Base-by-base conservation (phyloP, 2,888 invertebrate genomes). In the Acanthosepion pharaonis region DNA sequence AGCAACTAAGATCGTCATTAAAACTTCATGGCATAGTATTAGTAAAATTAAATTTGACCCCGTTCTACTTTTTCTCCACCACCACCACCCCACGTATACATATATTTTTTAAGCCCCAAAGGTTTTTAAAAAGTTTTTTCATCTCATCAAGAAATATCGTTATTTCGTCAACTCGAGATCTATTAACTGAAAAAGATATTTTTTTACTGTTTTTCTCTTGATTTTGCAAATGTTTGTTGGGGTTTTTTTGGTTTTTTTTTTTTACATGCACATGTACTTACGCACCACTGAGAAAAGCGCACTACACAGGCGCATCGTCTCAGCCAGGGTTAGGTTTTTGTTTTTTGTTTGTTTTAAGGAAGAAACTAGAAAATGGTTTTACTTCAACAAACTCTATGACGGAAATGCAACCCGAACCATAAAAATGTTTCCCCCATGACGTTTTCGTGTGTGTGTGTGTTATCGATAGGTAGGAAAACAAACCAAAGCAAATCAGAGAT, bases 321-420 rank as follows among this genome's bases (percentile, higher is more conserved):
- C 28, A 25, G 28, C 28, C 9, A 9, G 55, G 59, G 42, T 42
- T 42, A 42, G 1, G 42, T 42, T 64, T 25, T 28, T 25, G 25
- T 64, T 28, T 78, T 78, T 78, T 78, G 78, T 78, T 78, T 78
- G 78, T 78, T 78, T 78, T 78, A 78, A 78, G 78, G 78, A 78
- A 78, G 78, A 78, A 78, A 28, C n/a, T 2, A 78, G 28, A 78
- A 78, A 78, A 78, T n/a, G 28, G 78, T 78, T 78, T 78, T n/a
- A 78, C 28, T 78, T n/a, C 78, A 78, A 78, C 78, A 78, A 78
- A 78, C n/a, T n/a, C 78, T 78, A 78, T 78, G 78, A 78, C 78
- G 78, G 78, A 78, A 78, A 78, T 78, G n/a, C 78, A n/a, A 78
- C 28, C 78, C 78, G 78, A 78, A 78, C 78, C 78, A 78, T 78